Base-by-base conservation (phyloP, 1,140 invertebrate species). In the Sinonovacula constricta region DNA sequence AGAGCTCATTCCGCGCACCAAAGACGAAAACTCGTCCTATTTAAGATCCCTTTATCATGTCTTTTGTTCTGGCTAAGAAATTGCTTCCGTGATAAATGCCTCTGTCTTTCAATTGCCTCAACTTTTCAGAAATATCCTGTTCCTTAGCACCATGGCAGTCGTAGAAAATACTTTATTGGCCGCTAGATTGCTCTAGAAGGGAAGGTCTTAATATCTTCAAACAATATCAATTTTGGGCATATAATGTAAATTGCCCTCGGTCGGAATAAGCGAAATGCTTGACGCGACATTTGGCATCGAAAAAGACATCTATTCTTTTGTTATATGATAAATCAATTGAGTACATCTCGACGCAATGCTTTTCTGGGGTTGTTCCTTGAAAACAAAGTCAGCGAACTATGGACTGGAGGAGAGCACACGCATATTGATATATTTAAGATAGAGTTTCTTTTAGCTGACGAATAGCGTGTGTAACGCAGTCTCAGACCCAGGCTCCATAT, bases 281-380 rank as follows among this genome's bases (percentile, higher is more conserved):
- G 72, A 66, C 72, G 72, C 72, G 72, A 67, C 72, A 15, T 76
- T 76, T 76, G 72, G 72, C 72, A 57, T 66, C 72, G 34, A 59
- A 49, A 76, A 76, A 67, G 53, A 66, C 62, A 76, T 76, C 59
- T 59, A 76, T 76, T 49, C 72, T 59, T 45, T 76, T 76, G 72
- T 76, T 76, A 67, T 76, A 76, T 53, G 62, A 76, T 76, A 66
- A 76, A 76, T 76, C 72, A 57, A 76, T 76, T 66, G 31, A 76
- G 49, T 66, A 36, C 36, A 75, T 75, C 66, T 75, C 71, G 24
- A 66, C 14, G 18, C 57, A 67, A 66, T n/a, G 59, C 63, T 59
- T 51, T 51, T 76, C 62, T 18, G 67, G 66, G 59, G 63, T 76
- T 76, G 67, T 76, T 76, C 57, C n/a, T 39, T 18, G 33, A 49